Evolutionary conservation across 2,113 vertebrate species (phyloP).

Genomic region (Poicephalus gulielmi): DNA sequence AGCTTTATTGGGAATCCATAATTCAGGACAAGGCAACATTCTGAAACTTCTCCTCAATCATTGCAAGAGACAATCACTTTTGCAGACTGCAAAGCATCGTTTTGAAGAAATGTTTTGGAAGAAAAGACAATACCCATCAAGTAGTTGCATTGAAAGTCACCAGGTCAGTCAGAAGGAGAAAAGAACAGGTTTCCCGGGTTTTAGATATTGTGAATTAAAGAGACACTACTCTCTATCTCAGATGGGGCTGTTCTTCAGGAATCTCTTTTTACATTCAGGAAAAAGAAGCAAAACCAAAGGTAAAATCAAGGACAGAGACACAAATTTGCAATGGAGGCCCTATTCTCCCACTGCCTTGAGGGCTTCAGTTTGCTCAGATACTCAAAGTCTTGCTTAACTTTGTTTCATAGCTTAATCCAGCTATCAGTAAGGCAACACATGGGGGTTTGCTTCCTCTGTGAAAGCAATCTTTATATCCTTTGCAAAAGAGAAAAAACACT

Average conservation of each 20-base stretch:
- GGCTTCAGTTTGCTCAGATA: not conserved
- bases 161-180: not conserved
- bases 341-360: not conserved
- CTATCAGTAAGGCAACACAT: not conserved
- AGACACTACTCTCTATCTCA: not conserved
- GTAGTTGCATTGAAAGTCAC: not conserved
- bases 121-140: not conserved
- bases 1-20: not conserved
- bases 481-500: not conserved
- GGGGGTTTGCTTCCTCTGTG: not conserved
- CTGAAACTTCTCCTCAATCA: not conserved
- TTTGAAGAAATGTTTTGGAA: not conserved
- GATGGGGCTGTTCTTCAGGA: not conserved
- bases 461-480: not conserved
- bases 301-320: not conserved
- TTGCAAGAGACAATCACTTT: not conserved
- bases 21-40: not conserved
- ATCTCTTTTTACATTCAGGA: not conserved
- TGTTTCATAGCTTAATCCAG: not conserved
- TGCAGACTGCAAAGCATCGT: not conserved
- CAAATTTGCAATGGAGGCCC: not conserved
- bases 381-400: not conserved
- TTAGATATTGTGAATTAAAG: not conserved
- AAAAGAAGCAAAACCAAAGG: not conserved
- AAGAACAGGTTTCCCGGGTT: not conserved